A percentile compares a stretch with the other conserved stretches of the same genome.
Conservation (phyloP, 2,888 invertebrate species). For the Mythimna lalbum region DNA sequence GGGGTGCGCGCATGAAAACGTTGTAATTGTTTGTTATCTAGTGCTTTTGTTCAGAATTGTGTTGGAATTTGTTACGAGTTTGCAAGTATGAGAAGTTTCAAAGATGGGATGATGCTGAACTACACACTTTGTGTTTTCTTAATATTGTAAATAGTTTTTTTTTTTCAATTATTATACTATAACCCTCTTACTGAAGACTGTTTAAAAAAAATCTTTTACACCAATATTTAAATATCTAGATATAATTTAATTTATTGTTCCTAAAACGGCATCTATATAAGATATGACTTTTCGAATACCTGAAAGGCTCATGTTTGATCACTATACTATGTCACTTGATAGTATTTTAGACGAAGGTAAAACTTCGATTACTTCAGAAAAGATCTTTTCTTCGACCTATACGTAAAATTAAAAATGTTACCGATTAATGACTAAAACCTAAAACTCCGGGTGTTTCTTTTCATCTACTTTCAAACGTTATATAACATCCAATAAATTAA, state of each 20-base stretch:
- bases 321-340: not conserved
- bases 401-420: too few species aligned
- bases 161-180: too few species aligned
- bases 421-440: too few species aligned
- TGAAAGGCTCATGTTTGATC: not conserved
- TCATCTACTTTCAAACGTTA: not conserved
- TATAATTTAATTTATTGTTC: not conserved
- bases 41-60: conserved; percentile 72
- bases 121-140: conserved; percentile 12
- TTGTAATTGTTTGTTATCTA: conserved; percentile 81
- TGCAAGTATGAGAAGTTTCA: conserved; percentile 19
- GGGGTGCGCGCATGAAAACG: conserved; percentile 72
- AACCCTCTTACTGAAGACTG: too few species aligned
- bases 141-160: not conserved
- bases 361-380: too few species aligned
- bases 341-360: too few species aligned
- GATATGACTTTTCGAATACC: not conserved
- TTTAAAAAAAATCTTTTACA: too few species aligned
- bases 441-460: not conserved
- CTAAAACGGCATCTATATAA: not conserved
- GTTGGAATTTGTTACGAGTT: conserved; percentile 51
- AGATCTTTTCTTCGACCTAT: too few species aligned
- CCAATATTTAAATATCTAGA: not conserved
- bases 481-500: not conserved
- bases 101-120: conserved; percentile 4